Base-by-base conservation (phyloP, 2,888 invertebrate genomes). In the Penaeus monodon region DNA sequence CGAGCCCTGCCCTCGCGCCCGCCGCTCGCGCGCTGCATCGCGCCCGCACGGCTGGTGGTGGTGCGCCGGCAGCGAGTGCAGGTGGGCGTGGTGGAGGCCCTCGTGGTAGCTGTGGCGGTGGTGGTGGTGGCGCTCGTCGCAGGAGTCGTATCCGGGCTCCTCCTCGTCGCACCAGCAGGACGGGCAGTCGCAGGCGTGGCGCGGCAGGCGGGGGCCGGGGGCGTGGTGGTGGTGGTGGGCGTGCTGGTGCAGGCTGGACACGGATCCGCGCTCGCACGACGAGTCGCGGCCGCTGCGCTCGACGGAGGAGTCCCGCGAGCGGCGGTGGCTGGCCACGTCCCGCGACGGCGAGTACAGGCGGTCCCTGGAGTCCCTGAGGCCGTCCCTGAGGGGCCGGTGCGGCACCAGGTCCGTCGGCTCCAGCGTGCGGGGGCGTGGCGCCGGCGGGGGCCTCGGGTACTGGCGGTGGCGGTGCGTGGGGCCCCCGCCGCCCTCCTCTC, bases 81-180 rank as follows among this genome's bases (percentile, higher is more conserved):
- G 84, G 66, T 89, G 89, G 29, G 89, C 86, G 63, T 80, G 86
- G 49, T 89, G 89, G n/a, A 89, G 82, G n/a, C 88, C 89, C 44
- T 89, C 89, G 66, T 89, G 89, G 76, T 89, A 89, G 74, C 89
- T 89, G 80, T 89, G 89, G 22, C 89, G 81, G 57, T 86, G 86
- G 73, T 88, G 87, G 44, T 86, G 85, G 27, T 78, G 66, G 57
- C 84, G 88, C 64, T 86, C 88, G 49, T 88, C 88, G 57, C 89
- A 85, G 65, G 85, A 88, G 29, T 88, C 88, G 76, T 83, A 85
- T 6, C 81, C 88, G 24, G 63, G 80, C 29, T 86, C 84, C 27
- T 88, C 88, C 8, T 88, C 88, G 24, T 89, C 89, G 70, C 89
- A 89, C 86, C 86, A 89, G 80, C 86, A 89, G 12, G 73, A 85